Evolutionary conservation across 1,140 invertebrate species (phyloP).

Genomic region (Pseudomyrmex dendroicus): DNA sequence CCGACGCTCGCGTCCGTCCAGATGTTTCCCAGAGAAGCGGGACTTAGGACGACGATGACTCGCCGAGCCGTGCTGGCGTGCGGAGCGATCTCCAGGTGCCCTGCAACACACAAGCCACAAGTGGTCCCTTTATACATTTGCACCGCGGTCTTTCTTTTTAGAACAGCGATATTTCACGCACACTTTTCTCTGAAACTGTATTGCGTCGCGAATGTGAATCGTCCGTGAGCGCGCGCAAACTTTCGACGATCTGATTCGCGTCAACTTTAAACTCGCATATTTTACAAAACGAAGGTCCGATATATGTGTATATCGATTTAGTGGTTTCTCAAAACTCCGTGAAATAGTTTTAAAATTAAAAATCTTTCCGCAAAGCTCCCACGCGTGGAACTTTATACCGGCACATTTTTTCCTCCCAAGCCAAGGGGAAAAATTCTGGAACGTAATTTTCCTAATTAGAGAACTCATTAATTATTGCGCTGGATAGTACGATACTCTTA

Average conservation of each 20-base stretch:
- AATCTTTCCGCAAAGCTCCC: neutral
- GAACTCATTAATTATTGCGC: neutral
- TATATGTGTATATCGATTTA: too few species aligned
- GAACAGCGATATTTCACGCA: too few species aligned
- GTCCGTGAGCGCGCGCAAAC: too few species aligned
- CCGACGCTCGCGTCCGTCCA: constrained; percentile 81
- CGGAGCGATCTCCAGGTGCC: constrained; percentile 80
- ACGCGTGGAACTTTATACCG: neutral
- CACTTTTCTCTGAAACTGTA: too few species aligned
- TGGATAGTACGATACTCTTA: neutral
- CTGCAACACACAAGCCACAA: constrained; percentile 66
- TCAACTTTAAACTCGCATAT: too few species aligned
- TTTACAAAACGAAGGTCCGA: too few species aligned
- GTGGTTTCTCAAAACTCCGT: too few species aligned
- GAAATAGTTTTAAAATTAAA: neutral
- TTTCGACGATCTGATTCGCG: too few species aligned
- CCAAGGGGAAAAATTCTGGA: neutral
- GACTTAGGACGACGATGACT: constrained; percentile 80
- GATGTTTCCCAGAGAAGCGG: constrained; percentile 75
- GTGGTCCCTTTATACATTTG: too few species aligned
- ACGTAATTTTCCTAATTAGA: neutral
- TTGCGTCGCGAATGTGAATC: too few species aligned
- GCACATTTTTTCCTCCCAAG: neutral
- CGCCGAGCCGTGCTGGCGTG: constrained; percentile 76
- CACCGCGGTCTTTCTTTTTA: too few species aligned